Conservation (phyloP, 1,140 invertebrate genomes). For the Paralvinella palmiformis region DNA sequence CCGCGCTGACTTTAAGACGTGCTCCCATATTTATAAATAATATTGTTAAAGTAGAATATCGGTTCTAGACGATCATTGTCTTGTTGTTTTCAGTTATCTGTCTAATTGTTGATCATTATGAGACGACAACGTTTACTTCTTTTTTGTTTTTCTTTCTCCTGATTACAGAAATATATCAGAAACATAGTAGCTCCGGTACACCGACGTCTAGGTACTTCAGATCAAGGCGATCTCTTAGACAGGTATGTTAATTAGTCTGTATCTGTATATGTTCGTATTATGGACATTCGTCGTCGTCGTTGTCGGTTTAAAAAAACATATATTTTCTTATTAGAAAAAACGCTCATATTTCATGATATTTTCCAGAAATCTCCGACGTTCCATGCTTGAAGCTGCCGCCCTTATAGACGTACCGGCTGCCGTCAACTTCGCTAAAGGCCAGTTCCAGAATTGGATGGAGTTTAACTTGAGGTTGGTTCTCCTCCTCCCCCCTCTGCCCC, state of each 20-base stretch:
- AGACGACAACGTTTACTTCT: not conserved
- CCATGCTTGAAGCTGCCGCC: conserved; percentile 36
- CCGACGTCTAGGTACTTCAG: conserved; percentile 11
- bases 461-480: conserved; percentile 29
- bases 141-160: no score
- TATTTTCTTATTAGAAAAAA: no score
- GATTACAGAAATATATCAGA: conserved; percentile 16
- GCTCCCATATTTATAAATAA: no score
- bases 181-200: conserved; percentile 15
- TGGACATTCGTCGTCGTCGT: no score
- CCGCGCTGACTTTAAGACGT: no score
- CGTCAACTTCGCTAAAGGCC: conserved; percentile 31
- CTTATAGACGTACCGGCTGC: conserved; percentile 35
- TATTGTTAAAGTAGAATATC: no score
- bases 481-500: no score
- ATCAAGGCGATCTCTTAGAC: conserved; percentile 15
- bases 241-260: not conserved
- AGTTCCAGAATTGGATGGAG: conserved; percentile 36
- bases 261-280: no score
- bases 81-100: no score
- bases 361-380: conserved; percentile 31
- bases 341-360: no score
- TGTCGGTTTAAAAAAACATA: no score
- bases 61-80: no score
- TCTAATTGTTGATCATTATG: not conserved